Conservation (phyloP, 2,888 invertebrate genomes). For the Neoascia interrupta region DNA sequence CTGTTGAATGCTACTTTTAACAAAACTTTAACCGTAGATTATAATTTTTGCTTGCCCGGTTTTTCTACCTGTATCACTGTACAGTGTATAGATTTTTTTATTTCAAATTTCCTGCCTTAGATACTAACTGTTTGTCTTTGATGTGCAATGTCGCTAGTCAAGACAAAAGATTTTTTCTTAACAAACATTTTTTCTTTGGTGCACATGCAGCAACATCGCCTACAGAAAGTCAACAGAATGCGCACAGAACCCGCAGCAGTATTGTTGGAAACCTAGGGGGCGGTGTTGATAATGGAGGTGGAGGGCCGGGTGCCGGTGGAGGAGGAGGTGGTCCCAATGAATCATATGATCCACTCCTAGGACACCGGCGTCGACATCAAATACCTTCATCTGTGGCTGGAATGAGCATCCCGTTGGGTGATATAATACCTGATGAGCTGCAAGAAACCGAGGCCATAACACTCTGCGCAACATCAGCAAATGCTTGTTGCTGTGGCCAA, state of each 20-base stretch:
- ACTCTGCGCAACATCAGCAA: conserved; percentile 72
- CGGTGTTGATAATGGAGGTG: conserved; percentile 70
- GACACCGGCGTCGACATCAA: conserved; percentile 63
- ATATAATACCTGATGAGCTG: conserved; percentile 68
- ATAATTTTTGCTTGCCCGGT: conserved; percentile 52
- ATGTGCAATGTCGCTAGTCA: too few species aligned
- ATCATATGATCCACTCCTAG: conserved; percentile 61
- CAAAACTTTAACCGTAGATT: conserved; percentile 26
- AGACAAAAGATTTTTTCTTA: too few species aligned
- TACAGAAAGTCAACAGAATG: conserved; percentile 71
- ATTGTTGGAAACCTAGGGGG: conserved; percentile 70
- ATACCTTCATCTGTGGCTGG: conserved; percentile 47
- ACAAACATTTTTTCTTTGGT: too few species aligned
- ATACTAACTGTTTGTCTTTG: conserved; percentile 63
- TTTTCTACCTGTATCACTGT: conserved; percentile 8
- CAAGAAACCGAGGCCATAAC: conserved; percentile 72
- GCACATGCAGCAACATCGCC: conserved; percentile 70
- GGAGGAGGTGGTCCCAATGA: conserved; percentile 42
- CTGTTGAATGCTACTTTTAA: conserved; percentile 32
- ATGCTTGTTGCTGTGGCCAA: conserved; percentile 71
- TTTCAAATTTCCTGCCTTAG: conserved; percentile 54
- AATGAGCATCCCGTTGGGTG: conserved; percentile 55
- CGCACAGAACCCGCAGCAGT: conserved; percentile 71
- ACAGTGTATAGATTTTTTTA: conserved; percentile 24
- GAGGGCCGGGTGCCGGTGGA: conserved; percentile 23